A percentile compares a stretch with the other conserved stretches of the same genome.
phyloP scores from a whole-genome alignment of 2,888 invertebrate species.

The Caenorhabditis sp. region DNA sequence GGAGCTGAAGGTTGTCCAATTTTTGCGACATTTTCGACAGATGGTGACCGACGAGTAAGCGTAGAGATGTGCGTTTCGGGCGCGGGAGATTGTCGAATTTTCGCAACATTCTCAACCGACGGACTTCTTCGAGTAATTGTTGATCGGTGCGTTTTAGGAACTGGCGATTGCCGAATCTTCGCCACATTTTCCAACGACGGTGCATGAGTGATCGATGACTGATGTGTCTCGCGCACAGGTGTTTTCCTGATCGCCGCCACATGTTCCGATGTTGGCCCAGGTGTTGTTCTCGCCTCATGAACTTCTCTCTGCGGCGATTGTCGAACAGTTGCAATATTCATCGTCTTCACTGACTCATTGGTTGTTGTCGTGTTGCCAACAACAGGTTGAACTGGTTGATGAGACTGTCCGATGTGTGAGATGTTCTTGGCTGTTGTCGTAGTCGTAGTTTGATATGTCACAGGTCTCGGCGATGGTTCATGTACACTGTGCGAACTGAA shows the following conservation, averaged over 20 bases:
- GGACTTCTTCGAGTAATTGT: conserved; percentile 44
- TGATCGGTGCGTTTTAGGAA: conserved; percentile 40
- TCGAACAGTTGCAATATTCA: conserved; percentile 48
- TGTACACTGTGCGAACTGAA: conserved; percentile 43
- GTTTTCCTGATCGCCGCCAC: conserved; percentile 48
- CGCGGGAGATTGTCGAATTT: conserved; percentile 40
- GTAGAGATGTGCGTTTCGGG: conserved; percentile 43
- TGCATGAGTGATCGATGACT: conserved; percentile 32
- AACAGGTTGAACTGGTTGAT: conserved; percentile 41
- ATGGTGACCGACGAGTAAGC: conserved; percentile 37
- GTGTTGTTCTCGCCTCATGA: conserved; percentile 39
- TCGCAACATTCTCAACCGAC: conserved; percentile 46
- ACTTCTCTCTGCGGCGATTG: conserved; percentile 47
- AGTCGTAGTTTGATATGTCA: conserved; percentile 26
- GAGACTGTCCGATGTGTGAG: conserved; percentile 39
- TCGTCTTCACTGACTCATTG: conserved; percentile 34
- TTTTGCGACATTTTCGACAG: conserved; percentile 45
- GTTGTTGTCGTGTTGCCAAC: conserved; percentile 40
- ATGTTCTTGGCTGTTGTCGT: conserved; percentile 18
- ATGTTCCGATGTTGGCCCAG: conserved; percentile 39
- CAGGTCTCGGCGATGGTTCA: conserved; percentile 39
- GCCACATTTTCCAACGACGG: conserved; percentile 45
- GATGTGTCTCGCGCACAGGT: conserved; percentile 42
- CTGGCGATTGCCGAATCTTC: conserved; percentile 44
- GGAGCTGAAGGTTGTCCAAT: conserved; percentile 45